Base-by-base conservation (phyloP, 2,888 invertebrate species). In the Scrobipalpa costella region DNA sequence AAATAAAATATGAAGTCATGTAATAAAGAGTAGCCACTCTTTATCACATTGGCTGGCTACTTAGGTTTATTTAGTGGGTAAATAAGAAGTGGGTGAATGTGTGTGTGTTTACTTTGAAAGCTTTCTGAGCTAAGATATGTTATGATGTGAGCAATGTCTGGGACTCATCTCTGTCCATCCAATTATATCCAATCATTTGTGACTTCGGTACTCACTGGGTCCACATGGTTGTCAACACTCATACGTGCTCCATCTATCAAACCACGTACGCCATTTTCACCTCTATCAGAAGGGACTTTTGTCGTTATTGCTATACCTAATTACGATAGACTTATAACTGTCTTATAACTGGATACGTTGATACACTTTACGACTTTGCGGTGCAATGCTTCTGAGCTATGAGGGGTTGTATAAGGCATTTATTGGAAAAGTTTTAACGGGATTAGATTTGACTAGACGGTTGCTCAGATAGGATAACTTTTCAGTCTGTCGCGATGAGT, bases 351-450 rank as follows among this genome's bases (percentile, higher is more conserved):
- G 13, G 57, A 60, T 60, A 49, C 60, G 60, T 47, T 60, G 60
- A 33, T 61, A 61, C 40, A 61, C 38, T 61, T 78, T 73, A 76
- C 75, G 74, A 67, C 67, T 71, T 64, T 61, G 65, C 64, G 64
- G 76, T 73, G 76, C 76, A 77, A 80, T 83, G 84, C 80, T 78
- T 21, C 50, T 27, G 77, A 71, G 84, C 88, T 88, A 52, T 59
- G 59, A 38, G 27, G 57, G 44, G 44, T 44, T 44, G 44, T 38
- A 38, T 57, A 38, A 38, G 83, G 74, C 68, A 80, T 80, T 87
- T 90, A 91, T 91, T 91, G 88, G 85, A 83, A 90, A 91, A 90
- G 89, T 91, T 90, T 90, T 90, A 89, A 89, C 89, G 82, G 78
- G 83, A 85, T 89, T 87, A 85, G 77, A 79, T 88, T 84, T 87